Percentiles rank a stretch among this genome's conserved stretches.
These are phyloP conservation scores for Tragelaphus strepsiceros DNA, from an alignment of 2,113 vertebrate species.

Conservation along the genomic window DNA sequence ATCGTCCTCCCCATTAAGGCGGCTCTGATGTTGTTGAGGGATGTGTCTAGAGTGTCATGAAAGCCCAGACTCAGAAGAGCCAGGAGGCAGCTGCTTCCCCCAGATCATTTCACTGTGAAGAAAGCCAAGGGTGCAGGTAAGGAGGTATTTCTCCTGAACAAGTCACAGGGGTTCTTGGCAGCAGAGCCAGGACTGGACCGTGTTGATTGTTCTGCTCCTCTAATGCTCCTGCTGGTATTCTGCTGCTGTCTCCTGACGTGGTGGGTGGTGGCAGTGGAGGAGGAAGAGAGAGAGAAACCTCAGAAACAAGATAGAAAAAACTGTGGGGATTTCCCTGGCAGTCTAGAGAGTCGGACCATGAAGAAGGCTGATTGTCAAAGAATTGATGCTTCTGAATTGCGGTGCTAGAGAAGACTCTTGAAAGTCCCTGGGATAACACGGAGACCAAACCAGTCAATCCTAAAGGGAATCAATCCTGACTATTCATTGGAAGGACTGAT, in stretches of 20 bases:
- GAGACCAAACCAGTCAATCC: not conserved
- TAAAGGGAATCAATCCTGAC: not conserved
- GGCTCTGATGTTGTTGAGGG: not conserved
- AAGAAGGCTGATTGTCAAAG: not conserved
- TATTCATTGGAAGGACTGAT: not conserved
- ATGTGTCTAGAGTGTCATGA: not conserved
- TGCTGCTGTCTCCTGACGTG: not conserved
- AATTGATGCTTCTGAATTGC: not conserved
- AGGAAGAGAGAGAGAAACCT: not conserved
- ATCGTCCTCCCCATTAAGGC: not conserved
- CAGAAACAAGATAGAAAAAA: not conserved
- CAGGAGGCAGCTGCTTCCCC: not conserved
- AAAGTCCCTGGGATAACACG: not conserved
- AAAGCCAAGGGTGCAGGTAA: not conserved
- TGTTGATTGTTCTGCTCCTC: not conserved
- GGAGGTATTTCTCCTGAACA: not conserved
- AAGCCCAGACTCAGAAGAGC: not conserved
- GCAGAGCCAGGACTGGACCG: not conserved
- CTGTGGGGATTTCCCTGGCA: not conserved
- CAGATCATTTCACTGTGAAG: not conserved
- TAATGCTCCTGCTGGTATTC: accelerated
- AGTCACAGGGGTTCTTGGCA: too few relatives aligned
- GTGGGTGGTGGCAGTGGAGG: not conserved
- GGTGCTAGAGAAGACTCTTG: not conserved
- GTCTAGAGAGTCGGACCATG: not conserved